Percentiles rank a stretch among this genome's conserved stretches.
These are phyloP conservation scores for Sarcophaga variegata DNA, from an alignment of 2,888 invertebrate genomes.

Conservation along the genomic window DNA sequence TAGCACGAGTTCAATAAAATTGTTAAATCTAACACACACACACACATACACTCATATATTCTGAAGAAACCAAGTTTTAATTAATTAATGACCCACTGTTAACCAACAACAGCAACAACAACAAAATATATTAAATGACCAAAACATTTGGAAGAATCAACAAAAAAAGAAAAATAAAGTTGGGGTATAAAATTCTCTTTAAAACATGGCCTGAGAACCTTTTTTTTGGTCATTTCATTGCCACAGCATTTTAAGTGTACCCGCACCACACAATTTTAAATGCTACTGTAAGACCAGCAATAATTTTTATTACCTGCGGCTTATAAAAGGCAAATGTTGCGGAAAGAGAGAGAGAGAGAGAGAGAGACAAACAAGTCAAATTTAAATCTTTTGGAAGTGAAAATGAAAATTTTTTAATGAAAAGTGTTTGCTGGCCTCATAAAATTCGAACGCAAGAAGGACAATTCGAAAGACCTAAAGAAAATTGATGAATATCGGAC, in stretches of 20 bases:
- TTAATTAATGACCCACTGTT: constrained; percentile 39
- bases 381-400: not conserved
- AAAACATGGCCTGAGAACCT: too few relatives aligned
- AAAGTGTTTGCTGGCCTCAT: constrained; percentile 7
- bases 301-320: constrained; percentile 39
- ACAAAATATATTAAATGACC: constrained; percentile 10
- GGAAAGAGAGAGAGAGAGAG: too few relatives aligned
- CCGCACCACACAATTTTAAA: constrained; percentile 7
- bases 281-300: constrained; percentile 38
- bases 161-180: constrained; percentile 1
- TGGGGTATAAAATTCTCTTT: too few relatives aligned
- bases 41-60: not conserved
- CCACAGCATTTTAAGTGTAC: not conserved
- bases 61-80: constrained; percentile 35
- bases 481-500: too few relatives aligned
- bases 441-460: not conserved
- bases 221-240: too few relatives aligned
- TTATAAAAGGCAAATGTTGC: not conserved
- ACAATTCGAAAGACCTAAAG: not conserved
- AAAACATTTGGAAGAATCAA: not conserved
- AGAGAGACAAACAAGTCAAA: not conserved
- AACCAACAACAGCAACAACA: constrained; percentile 23
- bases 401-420: not conserved
- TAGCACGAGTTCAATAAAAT: constrained; percentile 55
- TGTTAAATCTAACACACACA: constrained; percentile 4